Conservation (phyloP, 2,797 vertebrate genomes). For the Phrynocephalus guinanensis region DNA sequence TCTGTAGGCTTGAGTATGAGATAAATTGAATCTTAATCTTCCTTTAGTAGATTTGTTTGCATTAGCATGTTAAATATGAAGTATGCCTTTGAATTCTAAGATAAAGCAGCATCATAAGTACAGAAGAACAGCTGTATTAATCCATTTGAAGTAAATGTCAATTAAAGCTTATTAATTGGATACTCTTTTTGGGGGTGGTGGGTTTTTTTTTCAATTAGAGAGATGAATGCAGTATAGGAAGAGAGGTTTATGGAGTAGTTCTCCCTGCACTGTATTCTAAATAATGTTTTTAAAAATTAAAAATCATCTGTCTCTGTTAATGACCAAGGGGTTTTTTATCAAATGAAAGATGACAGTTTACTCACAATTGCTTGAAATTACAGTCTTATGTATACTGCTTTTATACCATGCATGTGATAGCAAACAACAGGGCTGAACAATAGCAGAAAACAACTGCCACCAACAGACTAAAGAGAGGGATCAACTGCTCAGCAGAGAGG, state of each 20-base stretch:
- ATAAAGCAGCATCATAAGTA: not conserved
- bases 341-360: not conserved
- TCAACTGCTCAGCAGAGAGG: no score
- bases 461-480: no score
- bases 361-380: no score
- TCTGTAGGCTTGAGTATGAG: not conserved
- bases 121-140: not conserved
- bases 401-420: no score
- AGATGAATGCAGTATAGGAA: not conserved
- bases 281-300: not conserved
- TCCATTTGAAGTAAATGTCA: not conserved
- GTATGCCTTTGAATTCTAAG: not conserved
- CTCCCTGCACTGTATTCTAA: not conserved
- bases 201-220: not conserved
- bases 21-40: slow-evolving; percentile 25
- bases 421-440: no score
- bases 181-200: not conserved
- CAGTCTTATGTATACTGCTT: no score
- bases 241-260: not conserved
- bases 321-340: not conserved
- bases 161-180: not conserved
- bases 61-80: not conserved
- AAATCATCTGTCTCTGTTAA: not conserved
- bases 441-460: no score
- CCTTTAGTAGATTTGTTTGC: not conserved